Conservation (phyloP, 2,113 vertebrate genomes). For the Hystrix brachyura region DNA sequence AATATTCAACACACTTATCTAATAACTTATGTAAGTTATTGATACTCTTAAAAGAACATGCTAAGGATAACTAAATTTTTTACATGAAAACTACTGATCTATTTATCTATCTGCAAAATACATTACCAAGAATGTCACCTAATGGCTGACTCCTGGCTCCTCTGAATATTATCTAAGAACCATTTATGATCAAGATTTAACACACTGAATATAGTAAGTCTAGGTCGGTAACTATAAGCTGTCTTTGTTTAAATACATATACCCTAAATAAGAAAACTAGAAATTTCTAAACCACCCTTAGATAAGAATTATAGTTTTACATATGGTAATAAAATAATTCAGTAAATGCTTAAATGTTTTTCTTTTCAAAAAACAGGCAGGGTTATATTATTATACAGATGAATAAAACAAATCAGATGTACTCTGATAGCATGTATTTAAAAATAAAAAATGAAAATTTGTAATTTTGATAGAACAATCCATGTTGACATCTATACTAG, state of each 20-base stretch:
- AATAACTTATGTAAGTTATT: neutral
- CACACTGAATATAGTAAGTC: neutral
- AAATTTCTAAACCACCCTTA: constrained; percentile 7
- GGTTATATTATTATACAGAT: neutral
- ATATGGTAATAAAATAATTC: neutral
- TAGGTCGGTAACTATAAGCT: neutral
- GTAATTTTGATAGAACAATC: neutral
- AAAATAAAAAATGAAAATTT: neutral
- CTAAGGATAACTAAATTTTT: neutral
- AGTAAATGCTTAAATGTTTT: constrained; percentile 1
- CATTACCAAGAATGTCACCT: neutral
- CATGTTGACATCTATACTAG: neutral
- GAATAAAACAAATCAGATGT: neutral
- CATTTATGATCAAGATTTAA: neutral
- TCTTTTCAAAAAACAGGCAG: neutral
- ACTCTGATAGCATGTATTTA: neutral
- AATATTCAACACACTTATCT: neutral
- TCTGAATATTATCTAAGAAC: neutral
- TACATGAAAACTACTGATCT: neutral
- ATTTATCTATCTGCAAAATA: neutral
- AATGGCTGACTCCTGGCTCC: neutral
- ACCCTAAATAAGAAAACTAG: neutral
- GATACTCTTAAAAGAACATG: neutral
- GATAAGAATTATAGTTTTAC: constrained; percentile 15
- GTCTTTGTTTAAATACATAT: neutral